Evolutionary conservation across 2,888 invertebrate genomes (phyloP).

Genomic region (Portevinia maculata): DNA sequence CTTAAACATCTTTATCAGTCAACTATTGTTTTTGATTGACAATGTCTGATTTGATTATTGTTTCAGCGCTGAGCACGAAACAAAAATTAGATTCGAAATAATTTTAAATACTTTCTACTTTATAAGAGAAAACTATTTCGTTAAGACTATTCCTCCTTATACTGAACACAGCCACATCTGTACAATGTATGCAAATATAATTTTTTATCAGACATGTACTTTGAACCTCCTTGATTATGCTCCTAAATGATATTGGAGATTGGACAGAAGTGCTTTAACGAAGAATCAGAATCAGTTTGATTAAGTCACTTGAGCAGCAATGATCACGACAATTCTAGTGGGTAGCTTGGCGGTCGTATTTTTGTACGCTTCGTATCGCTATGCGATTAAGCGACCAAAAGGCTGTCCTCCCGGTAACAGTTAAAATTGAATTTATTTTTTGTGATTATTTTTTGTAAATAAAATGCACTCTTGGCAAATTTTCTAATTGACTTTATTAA

Average conservation of each 20-base stretch:
- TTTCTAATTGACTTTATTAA: slow-evolving; percentile 19
- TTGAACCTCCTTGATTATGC: neutral
- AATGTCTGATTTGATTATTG: no score
- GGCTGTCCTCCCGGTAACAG: slow-evolving; percentile 86
- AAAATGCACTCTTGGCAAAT: slow-evolving; percentile 12
- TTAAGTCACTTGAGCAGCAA: slow-evolving; percentile 65
- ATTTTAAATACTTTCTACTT: no score
- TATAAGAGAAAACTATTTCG: no score
- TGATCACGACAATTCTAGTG: slow-evolving; percentile 81
- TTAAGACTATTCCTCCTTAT: no score
- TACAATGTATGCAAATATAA: neutral
- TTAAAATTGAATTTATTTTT: no score
- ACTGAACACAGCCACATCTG: neutral
- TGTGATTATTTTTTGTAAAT: neutral
- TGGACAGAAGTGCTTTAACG: neutral
- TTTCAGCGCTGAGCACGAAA: no score
- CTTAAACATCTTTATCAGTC: slow-evolving; percentile 4
- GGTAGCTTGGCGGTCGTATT: slow-evolving; percentile 79
- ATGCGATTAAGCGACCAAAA: slow-evolving; percentile 82
- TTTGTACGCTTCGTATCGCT: slow-evolving; percentile 81
- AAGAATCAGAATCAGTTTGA: slow-evolving; percentile 44
- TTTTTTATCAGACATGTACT: slow-evolving; percentile 3
- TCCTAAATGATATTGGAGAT: neutral
- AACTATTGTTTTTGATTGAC: neutral
- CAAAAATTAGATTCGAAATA: no score